phyloP scores from a whole-genome alignment of 1,140 invertebrate species.

The Pseudomyrmex concolor region DNA sequence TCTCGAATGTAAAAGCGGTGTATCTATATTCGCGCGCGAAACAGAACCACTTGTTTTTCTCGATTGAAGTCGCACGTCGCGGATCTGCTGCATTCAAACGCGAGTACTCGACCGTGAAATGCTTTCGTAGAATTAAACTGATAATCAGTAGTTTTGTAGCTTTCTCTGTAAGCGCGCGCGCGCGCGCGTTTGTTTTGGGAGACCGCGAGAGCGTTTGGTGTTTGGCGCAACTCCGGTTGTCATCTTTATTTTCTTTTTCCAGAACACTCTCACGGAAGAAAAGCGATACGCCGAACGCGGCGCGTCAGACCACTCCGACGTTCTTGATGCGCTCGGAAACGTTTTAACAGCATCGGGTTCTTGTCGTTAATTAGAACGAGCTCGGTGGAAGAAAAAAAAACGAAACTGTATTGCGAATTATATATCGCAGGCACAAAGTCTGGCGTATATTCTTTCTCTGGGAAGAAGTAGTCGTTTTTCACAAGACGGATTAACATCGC shows the following conservation, averaged over 20 bases:
- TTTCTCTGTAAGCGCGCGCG: slow-evolving; percentile 24
- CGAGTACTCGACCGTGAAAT: slow-evolving; percentile 35
- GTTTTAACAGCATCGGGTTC: slow-evolving; percentile 32
- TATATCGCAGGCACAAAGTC: slow-evolving; percentile 26
- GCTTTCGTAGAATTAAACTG: slow-evolving; percentile 30
- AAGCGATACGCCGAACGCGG: not conserved
- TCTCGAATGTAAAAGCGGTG: not conserved
- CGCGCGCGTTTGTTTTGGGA: not conserved
- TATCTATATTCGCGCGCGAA: not conserved
- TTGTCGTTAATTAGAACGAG: slow-evolving; percentile 14
- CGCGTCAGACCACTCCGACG: not conserved
- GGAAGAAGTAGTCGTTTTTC: slow-evolving; percentile 20
- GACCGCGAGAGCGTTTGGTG: not conserved
- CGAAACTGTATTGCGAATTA: slow-evolving; percentile 3
- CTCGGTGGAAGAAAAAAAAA: not conserved
- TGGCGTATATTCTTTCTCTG: not conserved
- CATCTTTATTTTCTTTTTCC: slow-evolving; percentile 24
- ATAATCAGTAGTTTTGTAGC: not conserved
- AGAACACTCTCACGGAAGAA: slow-evolving; percentile 22
- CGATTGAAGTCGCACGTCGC: not conserved
- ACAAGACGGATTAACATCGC: too few species aligned
- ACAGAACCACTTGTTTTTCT: not conserved
- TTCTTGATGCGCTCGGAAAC: not conserved
- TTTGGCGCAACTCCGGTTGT: not conserved
- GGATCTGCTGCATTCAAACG: not conserved